Percentiles rank a stretch among this genome's conserved stretches.
Conservation (phyloP, 2,888 invertebrate genomes). For the Rhagonycha fulva region DNA sequence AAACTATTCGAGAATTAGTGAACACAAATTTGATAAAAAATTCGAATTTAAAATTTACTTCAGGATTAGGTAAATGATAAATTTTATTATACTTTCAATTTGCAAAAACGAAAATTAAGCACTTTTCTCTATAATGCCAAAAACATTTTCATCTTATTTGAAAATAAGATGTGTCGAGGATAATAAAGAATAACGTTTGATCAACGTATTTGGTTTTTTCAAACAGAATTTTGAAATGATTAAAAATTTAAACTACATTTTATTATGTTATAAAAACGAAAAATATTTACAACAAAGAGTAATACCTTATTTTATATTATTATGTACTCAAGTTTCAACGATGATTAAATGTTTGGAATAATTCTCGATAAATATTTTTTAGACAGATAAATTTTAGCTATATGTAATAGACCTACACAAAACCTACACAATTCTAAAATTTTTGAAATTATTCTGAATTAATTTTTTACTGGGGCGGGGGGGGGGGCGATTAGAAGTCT, state of each 20-base stretch:
- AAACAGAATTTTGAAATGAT: background rate
- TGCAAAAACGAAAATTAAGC: background rate
- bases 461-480: no score
- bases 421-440: no score
- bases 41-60: conserved; percentile 18
- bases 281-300: background rate
- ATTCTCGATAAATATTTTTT: background rate
- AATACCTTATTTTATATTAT: no score
- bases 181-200: background rate
- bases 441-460: no score
- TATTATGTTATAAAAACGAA: background rate
- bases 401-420: background rate
- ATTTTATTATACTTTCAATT: background rate
- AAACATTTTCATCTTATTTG: background rate
- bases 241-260: no score
- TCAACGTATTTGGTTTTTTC: background rate
- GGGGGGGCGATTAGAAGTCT: no score
- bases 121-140: background rate
- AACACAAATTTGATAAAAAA: conserved; percentile 15
- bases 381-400: background rate
- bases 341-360: background rate
- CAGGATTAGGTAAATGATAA: conserved; percentile 29
- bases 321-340: background rate
- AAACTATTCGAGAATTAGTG: conserved; percentile 21
- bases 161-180: background rate